A percentile compares a stretch with the other conserved stretches of the same genome.
Conservation (phyloP, 2,888 invertebrate species). For the Sphaerophoria rueppellii region DNA sequence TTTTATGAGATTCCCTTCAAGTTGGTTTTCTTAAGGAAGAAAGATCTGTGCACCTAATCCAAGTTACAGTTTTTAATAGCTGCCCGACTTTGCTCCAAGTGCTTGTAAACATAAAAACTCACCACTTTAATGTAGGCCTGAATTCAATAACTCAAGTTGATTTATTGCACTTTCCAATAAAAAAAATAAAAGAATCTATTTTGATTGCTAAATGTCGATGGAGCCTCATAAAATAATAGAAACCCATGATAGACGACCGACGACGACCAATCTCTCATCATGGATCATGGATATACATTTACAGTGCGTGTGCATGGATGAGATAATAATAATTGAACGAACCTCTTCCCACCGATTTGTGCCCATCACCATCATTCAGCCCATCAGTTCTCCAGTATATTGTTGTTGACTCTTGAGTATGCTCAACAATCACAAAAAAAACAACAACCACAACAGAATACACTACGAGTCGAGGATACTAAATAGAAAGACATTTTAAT, state of each 20-base stretch:
- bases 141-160: constrained; percentile 52
- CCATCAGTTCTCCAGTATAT: constrained; percentile 4
- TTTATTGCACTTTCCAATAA: constrained; percentile 71
- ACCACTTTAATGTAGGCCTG: not conserved
- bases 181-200: constrained; percentile 49
- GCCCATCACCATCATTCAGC: constrained; percentile 15
- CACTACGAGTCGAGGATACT: constrained; percentile 49
- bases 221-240: constrained; percentile 17
- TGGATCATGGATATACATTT: not conserved
- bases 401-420: constrained; percentile 4
- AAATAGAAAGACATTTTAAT: constrained; percentile 77
- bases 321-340: constrained; percentile 48
- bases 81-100: too few relatives aligned
- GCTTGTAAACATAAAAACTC: not conserved
- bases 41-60: too few relatives aligned
- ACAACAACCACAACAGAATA: not conserved
- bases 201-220: constrained; percentile 69
- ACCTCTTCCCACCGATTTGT: constrained; percentile 44
- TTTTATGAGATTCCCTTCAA: too few relatives aligned
- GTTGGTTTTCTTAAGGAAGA: too few relatives aligned
- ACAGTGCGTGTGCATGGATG: constrained; percentile 48
- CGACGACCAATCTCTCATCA: constrained; percentile 7
- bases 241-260: not conserved
- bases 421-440: constrained; percentile 20
- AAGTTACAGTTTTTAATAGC: too few relatives aligned